These are phyloP conservation scores for Pelobates cultripes DNA, from an alignment of 2,797 vertebrate species.

Conservation along the genomic window DNA sequence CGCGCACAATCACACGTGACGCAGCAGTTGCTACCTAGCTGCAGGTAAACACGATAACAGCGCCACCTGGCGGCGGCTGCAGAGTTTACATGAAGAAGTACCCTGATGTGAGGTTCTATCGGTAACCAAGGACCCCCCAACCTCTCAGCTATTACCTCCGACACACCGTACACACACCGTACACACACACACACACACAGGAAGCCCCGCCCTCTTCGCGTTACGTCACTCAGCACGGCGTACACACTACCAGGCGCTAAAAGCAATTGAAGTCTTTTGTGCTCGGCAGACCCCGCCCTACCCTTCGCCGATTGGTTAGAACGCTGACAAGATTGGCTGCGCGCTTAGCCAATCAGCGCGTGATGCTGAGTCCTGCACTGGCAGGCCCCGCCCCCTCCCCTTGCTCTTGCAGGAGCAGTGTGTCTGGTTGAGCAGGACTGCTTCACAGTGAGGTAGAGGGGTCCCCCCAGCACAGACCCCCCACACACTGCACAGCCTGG, in stretches of 20 bases:
- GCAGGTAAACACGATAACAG: not conserved
- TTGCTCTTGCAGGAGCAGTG: conserved; percentile 11
- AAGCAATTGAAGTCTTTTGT: conserved; percentile 23
- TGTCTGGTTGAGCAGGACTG: not conserved
- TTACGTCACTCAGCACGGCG: conserved; percentile 2
- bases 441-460: not conserved
- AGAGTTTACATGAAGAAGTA: no score
- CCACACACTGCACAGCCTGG: not conserved
- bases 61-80: not conserved
- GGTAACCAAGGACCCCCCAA: no score
- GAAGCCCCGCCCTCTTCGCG: not conserved
- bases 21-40: not conserved
- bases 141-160: no score
- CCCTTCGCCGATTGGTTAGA: not conserved
- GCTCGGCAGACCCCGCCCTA: not conserved
- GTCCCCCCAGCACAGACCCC: not conserved
- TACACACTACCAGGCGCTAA: not conserved
- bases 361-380: not conserved
- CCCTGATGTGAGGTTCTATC: no score
- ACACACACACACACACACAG: not conserved
- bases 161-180: not conserved
- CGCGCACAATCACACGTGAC: not conserved
- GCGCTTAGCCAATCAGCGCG: not conserved
- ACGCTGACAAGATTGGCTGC: not conserved
- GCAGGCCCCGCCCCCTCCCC: not conserved